phyloP scores from a whole-genome alignment of 2,797 vertebrate species.

The Mus minutoides region DNA sequence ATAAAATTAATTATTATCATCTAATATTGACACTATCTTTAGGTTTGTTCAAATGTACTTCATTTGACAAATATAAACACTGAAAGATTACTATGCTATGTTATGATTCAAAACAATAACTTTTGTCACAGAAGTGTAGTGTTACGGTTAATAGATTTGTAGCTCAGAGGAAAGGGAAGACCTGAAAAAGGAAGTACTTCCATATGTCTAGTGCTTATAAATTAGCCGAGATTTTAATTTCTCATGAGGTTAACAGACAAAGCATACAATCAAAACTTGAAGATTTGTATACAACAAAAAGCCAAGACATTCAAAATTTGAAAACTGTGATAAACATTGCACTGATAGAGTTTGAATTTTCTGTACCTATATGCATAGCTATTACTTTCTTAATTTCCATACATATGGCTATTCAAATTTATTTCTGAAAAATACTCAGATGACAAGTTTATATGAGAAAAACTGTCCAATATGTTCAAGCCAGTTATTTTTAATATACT shows the following conservation, averaged over 20 bases:
- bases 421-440: slow-evolving; percentile 44
- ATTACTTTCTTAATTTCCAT: slow-evolving; percentile 30
- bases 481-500: slow-evolving; percentile 68
- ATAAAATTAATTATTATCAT: not conserved
- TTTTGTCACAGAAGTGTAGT: not conserved
- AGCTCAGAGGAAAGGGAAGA: not conserved
- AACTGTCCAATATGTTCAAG: slow-evolving; percentile 34
- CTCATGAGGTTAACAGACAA: not conserved
- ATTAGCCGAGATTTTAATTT: not conserved
- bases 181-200: not conserved
- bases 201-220: not conserved
- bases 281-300: not conserved
- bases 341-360: not conserved
- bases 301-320: not conserved
- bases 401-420: slow-evolving; percentile 7
- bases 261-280: not conserved
- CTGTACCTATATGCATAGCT: not conserved
- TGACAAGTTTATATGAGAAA: not conserved
- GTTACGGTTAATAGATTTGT: not conserved
- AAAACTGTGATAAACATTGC: not conserved
- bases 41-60: not conserved
- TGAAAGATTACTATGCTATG: not conserved
- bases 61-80: not conserved
- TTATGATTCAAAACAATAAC: not conserved
- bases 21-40: not conserved